phyloP scores from a whole-genome alignment of 2,113 vertebrate species.

The Scopus umbretta region DNA sequence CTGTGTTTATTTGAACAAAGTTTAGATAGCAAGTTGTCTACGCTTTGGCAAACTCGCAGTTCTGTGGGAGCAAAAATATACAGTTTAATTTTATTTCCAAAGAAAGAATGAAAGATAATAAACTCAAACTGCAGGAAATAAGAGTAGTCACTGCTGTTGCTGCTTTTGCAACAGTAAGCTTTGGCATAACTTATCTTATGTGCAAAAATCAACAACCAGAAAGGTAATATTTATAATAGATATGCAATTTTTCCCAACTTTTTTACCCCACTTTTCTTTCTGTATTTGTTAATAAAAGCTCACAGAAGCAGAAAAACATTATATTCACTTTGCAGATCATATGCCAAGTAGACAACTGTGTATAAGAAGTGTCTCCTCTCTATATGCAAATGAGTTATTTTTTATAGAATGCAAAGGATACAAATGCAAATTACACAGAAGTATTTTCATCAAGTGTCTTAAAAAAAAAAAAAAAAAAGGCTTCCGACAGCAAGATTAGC shows the following conservation, averaged over 20 bases:
- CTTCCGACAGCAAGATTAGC: background rate
- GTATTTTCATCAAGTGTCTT: background rate
- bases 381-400: background rate
- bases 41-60: background rate
- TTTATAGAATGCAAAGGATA: background rate
- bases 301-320: background rate
- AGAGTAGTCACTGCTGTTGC: background rate
- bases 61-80: slow-evolving; percentile 29
- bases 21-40: background rate
- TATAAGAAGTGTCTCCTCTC: background rate
- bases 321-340: background rate
- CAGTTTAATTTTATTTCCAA: background rate
- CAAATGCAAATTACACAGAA: background rate
- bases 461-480: background rate
- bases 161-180: background rate
- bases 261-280: background rate
- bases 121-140: background rate
- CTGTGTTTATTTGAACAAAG: background rate
- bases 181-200: background rate
- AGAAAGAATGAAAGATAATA: slow-evolving; percentile 22
- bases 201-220: background rate
- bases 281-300: background rate
- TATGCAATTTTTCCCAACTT: background rate
- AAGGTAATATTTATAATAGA: background rate
- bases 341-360: background rate